Evolutionary conservation across 35 echinoderm and acorn worm species (phyloP).

Genomic region (Hemicentrotus pulcherrimus): DNA sequence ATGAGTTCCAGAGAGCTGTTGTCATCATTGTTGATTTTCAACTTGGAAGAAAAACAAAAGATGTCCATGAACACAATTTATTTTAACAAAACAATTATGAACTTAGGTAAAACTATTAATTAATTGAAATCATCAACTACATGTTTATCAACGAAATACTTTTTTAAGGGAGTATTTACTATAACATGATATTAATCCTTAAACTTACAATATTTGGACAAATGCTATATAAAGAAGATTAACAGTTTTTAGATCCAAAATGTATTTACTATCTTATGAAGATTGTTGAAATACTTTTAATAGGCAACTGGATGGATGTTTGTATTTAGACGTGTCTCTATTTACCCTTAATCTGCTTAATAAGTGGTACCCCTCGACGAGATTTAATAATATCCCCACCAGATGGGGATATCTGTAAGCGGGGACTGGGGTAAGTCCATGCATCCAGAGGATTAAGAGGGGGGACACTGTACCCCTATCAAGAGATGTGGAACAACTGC

Average conservation of each 20-base stretch:
- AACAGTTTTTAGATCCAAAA: not conserved
- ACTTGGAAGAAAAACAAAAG: too few relatives aligned
- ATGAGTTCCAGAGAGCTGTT: too few relatives aligned
- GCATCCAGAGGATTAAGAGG: not conserved
- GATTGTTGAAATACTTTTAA: not conserved
- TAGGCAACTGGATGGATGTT: not conserved
- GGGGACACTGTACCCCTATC: not conserved
- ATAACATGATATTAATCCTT: too few relatives aligned
- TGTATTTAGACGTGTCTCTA: not conserved
- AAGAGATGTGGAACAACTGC: not conserved
- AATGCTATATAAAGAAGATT: not conserved
- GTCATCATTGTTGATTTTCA: too few relatives aligned
- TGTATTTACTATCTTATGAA: not conserved
- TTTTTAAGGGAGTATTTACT: too few relatives aligned
- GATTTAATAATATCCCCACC: not conserved
- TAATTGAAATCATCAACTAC: too few relatives aligned
- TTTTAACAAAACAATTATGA: too few relatives aligned
- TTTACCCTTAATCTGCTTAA: not conserved
- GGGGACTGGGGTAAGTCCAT: not conserved
- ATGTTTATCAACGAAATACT: too few relatives aligned
- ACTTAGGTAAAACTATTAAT: too few relatives aligned
- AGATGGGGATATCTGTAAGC: not conserved
- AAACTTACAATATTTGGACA: not conserved
- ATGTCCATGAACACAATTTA: too few relatives aligned
- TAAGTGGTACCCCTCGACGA: not conserved